Evolutionary conservation across 2,113 vertebrate species (phyloP).

Genomic region (Engraulis encrasicolus): DNA sequence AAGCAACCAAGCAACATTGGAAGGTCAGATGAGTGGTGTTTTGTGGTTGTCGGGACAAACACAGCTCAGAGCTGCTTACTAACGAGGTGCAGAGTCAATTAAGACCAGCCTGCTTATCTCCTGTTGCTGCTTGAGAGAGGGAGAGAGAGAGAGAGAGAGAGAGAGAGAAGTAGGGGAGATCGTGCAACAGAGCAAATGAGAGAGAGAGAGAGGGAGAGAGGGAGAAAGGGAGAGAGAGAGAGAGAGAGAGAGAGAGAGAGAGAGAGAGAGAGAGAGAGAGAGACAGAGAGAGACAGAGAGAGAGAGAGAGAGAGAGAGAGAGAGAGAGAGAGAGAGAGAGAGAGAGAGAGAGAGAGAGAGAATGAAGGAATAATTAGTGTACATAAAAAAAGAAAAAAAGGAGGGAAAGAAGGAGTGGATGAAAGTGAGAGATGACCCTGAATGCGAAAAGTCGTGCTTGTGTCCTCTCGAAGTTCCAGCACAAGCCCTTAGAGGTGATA

Average conservation of each 20-base stretch:
- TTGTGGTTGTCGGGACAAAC: background rate
- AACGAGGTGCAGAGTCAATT: background rate
- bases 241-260: conserved; percentile 44
- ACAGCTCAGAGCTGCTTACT: background rate
- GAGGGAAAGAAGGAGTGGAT: no score
- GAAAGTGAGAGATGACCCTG: background rate
- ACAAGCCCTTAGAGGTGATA: conserved; percentile 50
- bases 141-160: no score
- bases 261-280: conserved; percentile 43
- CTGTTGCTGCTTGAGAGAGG: background rate
- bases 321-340: background rate
- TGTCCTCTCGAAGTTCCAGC: conserved; percentile 54
- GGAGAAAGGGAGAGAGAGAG: conserved; percentile 44
- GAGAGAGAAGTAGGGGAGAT: no score
- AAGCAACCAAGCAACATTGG: background rate
- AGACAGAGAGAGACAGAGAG: no score
- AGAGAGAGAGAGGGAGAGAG: conserved; percentile 52
- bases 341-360: no score
- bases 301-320: background rate
- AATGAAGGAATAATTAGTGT: no score
- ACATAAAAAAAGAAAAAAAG: no score
- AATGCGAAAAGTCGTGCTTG: conserved; percentile 24
- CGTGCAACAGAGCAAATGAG: no score
- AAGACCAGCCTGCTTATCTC: background rate
- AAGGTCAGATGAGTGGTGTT: background rate